Conservation (phyloP, 2,113 vertebrate species). For the Lophius piscatorius region DNA sequence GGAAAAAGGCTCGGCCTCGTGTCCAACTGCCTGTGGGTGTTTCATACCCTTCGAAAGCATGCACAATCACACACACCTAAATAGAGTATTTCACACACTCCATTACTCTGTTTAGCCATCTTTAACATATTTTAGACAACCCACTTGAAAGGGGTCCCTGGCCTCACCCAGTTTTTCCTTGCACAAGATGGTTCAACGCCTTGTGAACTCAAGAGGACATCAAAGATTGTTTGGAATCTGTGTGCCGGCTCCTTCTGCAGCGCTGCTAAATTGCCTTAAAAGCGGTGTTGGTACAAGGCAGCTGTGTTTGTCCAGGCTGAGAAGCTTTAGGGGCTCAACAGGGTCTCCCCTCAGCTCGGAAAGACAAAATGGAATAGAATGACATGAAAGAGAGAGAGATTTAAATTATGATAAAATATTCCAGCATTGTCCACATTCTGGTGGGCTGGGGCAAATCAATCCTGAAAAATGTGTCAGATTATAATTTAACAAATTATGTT, state of each 20-base stretch:
- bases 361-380: slow-evolving; percentile 15
- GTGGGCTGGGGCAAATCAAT: not conserved
- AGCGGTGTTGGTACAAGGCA: slow-evolving; percentile 42
- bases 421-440: not conserved
- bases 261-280: slow-evolving; percentile 48
- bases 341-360: slow-evolving; percentile 2
- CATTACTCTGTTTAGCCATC: slow-evolving; percentile 48
- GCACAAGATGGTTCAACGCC: slow-evolving; percentile 37
- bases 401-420: slow-evolving; percentile 3
- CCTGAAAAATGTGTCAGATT: not conserved
- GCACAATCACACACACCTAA: not conserved
- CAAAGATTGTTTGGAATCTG: slow-evolving; percentile 60
- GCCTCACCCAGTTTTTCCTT: not conserved
- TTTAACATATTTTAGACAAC: slow-evolving; percentile 34
- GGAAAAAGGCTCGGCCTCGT: slow-evolving; percentile 31
- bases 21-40: slow-evolving; percentile 25
- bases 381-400: not conserved
- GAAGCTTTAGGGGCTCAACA: slow-evolving; percentile 4
- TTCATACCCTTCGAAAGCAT: slow-evolving; percentile 9
- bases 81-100: slow-evolving; percentile 5
- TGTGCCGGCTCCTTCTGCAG: slow-evolving; percentile 51
- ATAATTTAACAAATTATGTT: not conserved
- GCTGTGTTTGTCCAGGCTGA: slow-evolving; percentile 27
- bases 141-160: slow-evolving; percentile 31
- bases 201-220: slow-evolving; percentile 61